Percentiles rank a stretch among this genome's conserved stretches.
Conservation (phyloP, 2,888 invertebrate species). For the Lobophora halterata region DNA sequence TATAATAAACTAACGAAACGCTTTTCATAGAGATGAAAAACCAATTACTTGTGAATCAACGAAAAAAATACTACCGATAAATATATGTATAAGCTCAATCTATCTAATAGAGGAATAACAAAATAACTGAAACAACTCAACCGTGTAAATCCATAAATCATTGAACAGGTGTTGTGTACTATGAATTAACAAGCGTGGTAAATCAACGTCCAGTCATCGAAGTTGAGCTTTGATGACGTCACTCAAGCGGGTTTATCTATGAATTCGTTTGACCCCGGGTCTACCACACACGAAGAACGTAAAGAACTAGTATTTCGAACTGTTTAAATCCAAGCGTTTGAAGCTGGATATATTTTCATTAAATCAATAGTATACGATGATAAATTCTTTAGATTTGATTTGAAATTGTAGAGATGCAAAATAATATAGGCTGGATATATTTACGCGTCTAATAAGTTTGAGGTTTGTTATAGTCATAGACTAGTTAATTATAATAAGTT, state of each 20-base stretch:
- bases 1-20: too few species aligned
- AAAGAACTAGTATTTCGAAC: constrained; percentile 21
- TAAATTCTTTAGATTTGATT: too few species aligned
- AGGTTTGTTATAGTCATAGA: too few species aligned
- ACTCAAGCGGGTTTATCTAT: constrained; percentile 65
- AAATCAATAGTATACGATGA: too few species aligned
- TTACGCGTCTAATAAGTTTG: too few species aligned
- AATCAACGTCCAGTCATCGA: constrained; percentile 62
- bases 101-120: constrained; percentile 18
- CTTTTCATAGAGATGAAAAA: background rate
- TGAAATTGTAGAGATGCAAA: too few species aligned
- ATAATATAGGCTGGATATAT: too few species aligned
- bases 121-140: constrained; percentile 39
- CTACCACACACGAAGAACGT: constrained; percentile 70
- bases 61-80: constrained; percentile 6
- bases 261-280: constrained; percentile 67
- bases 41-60: too few species aligned
- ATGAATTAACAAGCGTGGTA: constrained; percentile 66
- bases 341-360: too few species aligned
- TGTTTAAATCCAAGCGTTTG: too few species aligned
- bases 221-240: constrained; percentile 47
- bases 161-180: constrained; percentile 46
- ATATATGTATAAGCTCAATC: constrained; percentile 2
- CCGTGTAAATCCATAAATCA: constrained; percentile 49
- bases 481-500: too few species aligned